Evolutionary conservation across 2,113 vertebrate genomes (phyloP), one percentile per base, ranked within the genome.

Genomic region (Erpornis zantholeuca): DNA sequence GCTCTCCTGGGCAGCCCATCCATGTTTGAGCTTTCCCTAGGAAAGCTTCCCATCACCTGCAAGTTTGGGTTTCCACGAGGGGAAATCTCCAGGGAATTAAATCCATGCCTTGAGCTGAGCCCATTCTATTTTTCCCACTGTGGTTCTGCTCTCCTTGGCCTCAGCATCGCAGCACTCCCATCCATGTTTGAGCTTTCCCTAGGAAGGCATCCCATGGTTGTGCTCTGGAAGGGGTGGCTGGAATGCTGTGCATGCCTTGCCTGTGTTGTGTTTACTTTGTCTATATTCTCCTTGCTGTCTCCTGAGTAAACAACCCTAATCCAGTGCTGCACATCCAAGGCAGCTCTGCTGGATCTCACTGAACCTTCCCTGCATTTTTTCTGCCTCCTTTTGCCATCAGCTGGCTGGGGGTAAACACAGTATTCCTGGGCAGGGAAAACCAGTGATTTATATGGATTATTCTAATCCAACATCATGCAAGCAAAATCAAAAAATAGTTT

Each of bases 401-500:
- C 27, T 83, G 92, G 33, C 57, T 33, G 19, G 63, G 73, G 82
- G 33, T 72, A 57, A 93, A 35, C 40, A 12, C 33, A 4, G 10
- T 18, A 50, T 86, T 95, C 82, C 87, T 63, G 29, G 75, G 35
- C 60, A 95, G 72, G 94, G 79, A 66, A 36, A 95, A 52, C 68
- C 79, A 29, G 90, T 88, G 82, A 60, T 94, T 92, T 88, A 15
- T 78, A 22, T 50, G 85, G 96, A 86, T 95, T 90, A 70, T 90
- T 92, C 53, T 66, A 92, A 93, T 80, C 82, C 93, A 49, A 9
- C 85, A 11, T 93, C 93, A 49, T 4, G 87, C 87, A 88, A 95
- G 89, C 90, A 65, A 93, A 88, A 93, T 95, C 87, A 96, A 73
- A 96, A 95, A 97, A 96, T 93, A 96, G 93, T 93, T 94, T 56